Evolutionary conservation across 2,113 vertebrate genomes (phyloP).

Genomic region (Copsychus sechellarum): DNA sequence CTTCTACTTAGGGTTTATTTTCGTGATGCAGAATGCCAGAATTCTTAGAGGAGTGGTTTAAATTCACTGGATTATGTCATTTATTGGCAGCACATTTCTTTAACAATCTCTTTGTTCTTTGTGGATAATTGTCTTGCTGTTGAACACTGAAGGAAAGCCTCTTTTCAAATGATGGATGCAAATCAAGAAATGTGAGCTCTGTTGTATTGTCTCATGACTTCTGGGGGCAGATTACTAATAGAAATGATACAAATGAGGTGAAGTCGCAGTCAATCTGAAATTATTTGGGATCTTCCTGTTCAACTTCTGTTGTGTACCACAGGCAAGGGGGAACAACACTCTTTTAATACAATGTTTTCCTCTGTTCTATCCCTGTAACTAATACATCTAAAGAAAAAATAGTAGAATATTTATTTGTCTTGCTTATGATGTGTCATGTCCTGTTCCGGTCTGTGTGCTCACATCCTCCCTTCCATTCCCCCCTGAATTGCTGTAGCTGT

Average conservation of each 20-base stretch:
- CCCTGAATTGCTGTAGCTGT: background rate
- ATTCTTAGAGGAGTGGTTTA: constrained; percentile 60
- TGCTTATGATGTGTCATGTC: background rate
- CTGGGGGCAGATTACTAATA: constrained; percentile 12
- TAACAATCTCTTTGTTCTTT: constrained; percentile 35
- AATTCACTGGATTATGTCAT: constrained; percentile 66
- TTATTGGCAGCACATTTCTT: constrained; percentile 49
- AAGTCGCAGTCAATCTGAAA: background rate
- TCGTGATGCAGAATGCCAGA: constrained; percentile 33
- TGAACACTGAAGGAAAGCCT: constrained; percentile 1
- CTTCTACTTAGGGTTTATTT: constrained; percentile 62
- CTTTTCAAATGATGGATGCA: background rate
- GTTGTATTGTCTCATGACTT: constrained; percentile 38
- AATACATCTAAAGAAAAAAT: background rate
- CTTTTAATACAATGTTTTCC: background rate
- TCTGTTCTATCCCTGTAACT: background rate
- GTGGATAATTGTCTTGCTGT: constrained; percentile 5
- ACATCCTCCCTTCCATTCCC: background rate
- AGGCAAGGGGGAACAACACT: background rate
- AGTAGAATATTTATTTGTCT: background rate
- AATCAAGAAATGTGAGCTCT: constrained; percentile 35
- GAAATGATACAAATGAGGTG: constrained; percentile 46
- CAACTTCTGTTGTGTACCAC: background rate
- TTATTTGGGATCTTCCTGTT: background rate
- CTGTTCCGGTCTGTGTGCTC: background rate